Conservation (phyloP, 2,888 invertebrate genomes). For the Gryllus longicercus region DNA sequence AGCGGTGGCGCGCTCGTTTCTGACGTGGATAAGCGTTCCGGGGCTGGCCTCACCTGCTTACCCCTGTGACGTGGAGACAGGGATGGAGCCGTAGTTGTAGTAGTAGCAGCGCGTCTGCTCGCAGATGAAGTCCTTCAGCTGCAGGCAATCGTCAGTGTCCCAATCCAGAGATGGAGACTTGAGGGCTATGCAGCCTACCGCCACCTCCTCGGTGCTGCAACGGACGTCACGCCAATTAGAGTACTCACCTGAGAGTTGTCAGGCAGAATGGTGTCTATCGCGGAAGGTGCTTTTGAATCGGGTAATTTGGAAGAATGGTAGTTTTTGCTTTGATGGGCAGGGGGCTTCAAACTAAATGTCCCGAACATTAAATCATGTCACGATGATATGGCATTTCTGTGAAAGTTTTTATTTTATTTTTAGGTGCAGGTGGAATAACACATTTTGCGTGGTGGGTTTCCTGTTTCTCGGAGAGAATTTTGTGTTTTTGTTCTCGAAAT, state of each 20-base stretch:
- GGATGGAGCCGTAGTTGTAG: conserved; percentile 87
- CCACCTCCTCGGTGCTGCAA: conserved; percentile 36
- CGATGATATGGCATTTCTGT: too few species aligned
- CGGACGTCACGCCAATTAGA: background rate
- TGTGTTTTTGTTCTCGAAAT: too few species aligned
- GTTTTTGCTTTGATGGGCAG: too few species aligned
- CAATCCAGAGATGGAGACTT: conserved; percentile 74
- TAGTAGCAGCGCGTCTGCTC: conserved; percentile 88
- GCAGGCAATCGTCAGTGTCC: conserved; percentile 78
- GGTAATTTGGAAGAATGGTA: too few species aligned
- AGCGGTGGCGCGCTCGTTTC: background rate
- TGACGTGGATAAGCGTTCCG: conserved; percentile 43
- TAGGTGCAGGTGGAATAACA: too few species aligned
- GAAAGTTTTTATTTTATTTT: too few species aligned
- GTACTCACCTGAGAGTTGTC: background rate
- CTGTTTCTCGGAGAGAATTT: too few species aligned
- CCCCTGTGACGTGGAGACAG: conserved; percentile 87
- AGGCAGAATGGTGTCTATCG: background rate
- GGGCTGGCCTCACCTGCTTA: conserved; percentile 71
- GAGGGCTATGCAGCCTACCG: conserved; percentile 72
- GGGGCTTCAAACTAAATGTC: too few species aligned
- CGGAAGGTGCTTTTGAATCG: too few species aligned
- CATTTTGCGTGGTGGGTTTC: too few species aligned
- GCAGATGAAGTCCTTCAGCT: conserved; percentile 83
- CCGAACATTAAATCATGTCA: too few species aligned